These are phyloP conservation scores for Cromileptes altivelis DNA, from an alignment of 2,113 vertebrate genomes.

Conservation along the genomic window DNA sequence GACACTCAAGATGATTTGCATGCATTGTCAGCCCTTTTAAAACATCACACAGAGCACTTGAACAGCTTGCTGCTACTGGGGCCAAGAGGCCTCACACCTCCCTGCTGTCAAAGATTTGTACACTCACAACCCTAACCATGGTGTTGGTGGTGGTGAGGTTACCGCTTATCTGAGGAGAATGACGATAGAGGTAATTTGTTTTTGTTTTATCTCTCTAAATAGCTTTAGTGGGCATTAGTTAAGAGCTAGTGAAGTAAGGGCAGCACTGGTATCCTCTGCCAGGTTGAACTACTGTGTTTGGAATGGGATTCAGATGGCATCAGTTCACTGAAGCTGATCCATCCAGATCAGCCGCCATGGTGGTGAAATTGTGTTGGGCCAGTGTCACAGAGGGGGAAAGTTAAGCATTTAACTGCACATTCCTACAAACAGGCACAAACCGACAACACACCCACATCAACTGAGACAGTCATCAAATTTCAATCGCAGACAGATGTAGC, in stretches of 20 bases:
- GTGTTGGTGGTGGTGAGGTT: conserved; percentile 48
- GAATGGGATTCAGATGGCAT: conserved; percentile 13
- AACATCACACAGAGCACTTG: conserved; percentile 73
- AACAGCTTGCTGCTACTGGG: conserved; percentile 74
- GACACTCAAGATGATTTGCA: conserved; percentile 78
- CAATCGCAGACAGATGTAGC: conserved; percentile 5
- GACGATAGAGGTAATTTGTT: conserved; percentile 45
- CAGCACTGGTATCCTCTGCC: background rate
- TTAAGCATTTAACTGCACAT: conserved; percentile 17
- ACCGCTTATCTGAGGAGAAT: conserved; percentile 54
- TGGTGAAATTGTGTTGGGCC: background rate
- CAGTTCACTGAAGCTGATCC: background rate
- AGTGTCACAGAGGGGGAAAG: conserved; percentile 7
- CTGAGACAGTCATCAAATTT: background rate
- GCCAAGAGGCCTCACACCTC: conserved; percentile 70
- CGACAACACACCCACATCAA: background rate
- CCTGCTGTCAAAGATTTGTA: conserved; percentile 73
- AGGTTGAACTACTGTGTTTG: background rate
- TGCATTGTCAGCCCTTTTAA: conserved; percentile 77
- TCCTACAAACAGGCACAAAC: conserved; percentile 13
- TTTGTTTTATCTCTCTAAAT: conserved; percentile 53
- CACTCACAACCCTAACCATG: conserved; percentile 60
- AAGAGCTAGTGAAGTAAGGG: background rate
- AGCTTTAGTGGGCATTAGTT: conserved; percentile 28
- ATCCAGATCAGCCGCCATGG: conserved; percentile 13